Conservation (phyloP, 2,113 vertebrate genomes). For the Columbina picui region DNA sequence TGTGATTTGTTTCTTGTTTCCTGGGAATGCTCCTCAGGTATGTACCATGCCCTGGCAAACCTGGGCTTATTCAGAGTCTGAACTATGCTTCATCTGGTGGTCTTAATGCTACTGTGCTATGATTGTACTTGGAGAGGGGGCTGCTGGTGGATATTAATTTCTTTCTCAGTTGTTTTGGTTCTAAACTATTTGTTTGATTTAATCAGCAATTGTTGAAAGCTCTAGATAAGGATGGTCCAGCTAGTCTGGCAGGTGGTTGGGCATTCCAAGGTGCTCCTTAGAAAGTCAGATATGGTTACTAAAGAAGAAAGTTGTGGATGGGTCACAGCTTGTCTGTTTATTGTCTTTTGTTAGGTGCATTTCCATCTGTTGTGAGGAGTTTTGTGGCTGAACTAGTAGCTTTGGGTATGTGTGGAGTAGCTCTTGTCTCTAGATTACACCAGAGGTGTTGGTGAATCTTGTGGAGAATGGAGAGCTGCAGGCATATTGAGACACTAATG, state of each 20-base stretch:
- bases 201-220: fast-evolving
- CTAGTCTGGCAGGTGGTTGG: fast-evolving
- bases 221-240: neutral
- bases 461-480: neutral
- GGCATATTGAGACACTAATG: neutral
- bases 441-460: neutral
- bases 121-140: neutral
- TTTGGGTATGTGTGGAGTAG: neutral
- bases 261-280: neutral
- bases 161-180: neutral
- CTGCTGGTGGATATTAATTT: neutral
- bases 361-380: fast-evolving
- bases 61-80: fast-evolving
- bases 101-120: neutral
- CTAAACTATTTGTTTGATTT: fast-evolving
- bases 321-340: fast-evolving
- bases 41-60: fast-evolving
- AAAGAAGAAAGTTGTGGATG: too few relatives aligned
- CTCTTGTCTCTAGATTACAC: neutral
- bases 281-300: neutral
- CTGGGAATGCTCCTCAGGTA: neutral
- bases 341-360: fast-evolving
- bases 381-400: neutral
- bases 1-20: neutral
- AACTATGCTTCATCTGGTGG: fast-evolving